Conservation (phyloP, 2,797 vertebrate genomes). For the Carapus acus region DNA sequence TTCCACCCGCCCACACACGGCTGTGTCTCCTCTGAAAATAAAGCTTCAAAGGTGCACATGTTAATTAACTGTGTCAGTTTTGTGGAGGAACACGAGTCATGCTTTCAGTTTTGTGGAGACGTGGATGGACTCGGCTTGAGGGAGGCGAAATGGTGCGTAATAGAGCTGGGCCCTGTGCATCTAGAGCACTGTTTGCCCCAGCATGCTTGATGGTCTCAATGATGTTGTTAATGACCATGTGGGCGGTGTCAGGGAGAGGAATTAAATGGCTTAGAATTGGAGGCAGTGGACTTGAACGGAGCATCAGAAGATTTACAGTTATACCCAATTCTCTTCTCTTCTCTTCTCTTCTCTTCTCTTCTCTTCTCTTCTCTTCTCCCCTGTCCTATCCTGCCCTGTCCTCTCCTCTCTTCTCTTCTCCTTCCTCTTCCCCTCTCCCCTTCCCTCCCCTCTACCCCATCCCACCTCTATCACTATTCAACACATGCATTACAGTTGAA, state of each 20-base stretch:
- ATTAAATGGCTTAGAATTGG: slow-evolving; percentile 52
- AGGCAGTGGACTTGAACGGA: slow-evolving; percentile 28
- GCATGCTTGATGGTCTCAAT: slow-evolving; percentile 56
- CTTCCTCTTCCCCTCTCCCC: too few species aligned
- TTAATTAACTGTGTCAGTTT: slow-evolving; percentile 29
- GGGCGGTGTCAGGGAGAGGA: slow-evolving; percentile 35
- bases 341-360: slow-evolving; percentile 3
- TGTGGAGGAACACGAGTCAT: slow-evolving; percentile 17
- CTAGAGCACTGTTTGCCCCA: slow-evolving; percentile 27
- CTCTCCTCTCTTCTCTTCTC: too few species aligned
- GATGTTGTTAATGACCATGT: slow-evolving; percentile 56
- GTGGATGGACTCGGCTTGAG: slow-evolving; percentile 26
- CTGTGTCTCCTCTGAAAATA: neutral
- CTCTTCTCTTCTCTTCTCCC: neutral
- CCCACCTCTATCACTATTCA: too few species aligned
- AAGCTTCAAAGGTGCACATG: slow-evolving; percentile 16
- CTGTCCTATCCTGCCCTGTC: too few species aligned
- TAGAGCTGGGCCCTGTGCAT: slow-evolving; percentile 25
- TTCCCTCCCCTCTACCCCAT: too few species aligned
- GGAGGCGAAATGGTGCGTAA: slow-evolving; percentile 39
- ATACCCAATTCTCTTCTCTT: slow-evolving; percentile 9
- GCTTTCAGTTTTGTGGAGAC: slow-evolving; percentile 31
- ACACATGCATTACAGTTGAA: too few species aligned
- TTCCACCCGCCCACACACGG: slow-evolving; percentile 24
- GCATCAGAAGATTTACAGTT: slow-evolving; percentile 43